Conservation (phyloP, 2,113 vertebrate genomes). For the Limanda limanda region DNA sequence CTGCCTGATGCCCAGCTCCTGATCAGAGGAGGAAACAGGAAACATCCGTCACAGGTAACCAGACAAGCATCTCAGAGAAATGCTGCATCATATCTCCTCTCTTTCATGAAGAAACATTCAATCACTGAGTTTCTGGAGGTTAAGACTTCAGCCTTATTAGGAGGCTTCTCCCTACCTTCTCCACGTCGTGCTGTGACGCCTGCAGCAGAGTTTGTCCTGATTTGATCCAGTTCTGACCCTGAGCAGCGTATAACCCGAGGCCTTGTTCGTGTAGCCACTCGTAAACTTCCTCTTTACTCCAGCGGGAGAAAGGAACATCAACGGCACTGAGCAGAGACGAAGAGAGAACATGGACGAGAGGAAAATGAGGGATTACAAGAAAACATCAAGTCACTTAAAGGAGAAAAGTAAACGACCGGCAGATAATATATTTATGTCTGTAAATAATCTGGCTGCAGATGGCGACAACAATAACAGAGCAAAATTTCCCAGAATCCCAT, state of each 20-base stretch:
- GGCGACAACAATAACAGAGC: too few relatives aligned
- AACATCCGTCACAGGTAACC: too few relatives aligned
- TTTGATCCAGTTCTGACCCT: conserved; percentile 90
- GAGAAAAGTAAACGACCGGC: background rate
- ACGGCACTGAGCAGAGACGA: conserved; percentile 78
- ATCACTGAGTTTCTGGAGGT: background rate
- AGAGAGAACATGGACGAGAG: background rate
- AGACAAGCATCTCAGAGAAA: too few relatives aligned
- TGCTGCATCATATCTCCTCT: too few relatives aligned
- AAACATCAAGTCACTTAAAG: background rate
- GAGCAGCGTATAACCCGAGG: conserved; percentile 86
- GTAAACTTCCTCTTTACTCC: conserved; percentile 94
- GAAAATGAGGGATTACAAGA: too few relatives aligned
- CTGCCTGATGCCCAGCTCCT: conserved; percentile 96
- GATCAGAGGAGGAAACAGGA: background rate
- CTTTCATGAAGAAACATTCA: too few relatives aligned
- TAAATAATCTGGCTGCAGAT: too few relatives aligned
- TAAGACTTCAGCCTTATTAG: too few relatives aligned
- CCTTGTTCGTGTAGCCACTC: conserved; percentile 94
- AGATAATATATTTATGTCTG: background rate
- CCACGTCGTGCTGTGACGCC: conserved; percentile 93
- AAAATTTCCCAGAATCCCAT: too few relatives aligned
- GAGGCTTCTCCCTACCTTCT: conserved; percentile 85
- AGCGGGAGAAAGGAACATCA: conserved; percentile 91
- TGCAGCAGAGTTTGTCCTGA: conserved; percentile 93